Evolutionary conservation across 2,797 vertebrate species (phyloP).

Genomic region (Pampus argenteus): DNA sequence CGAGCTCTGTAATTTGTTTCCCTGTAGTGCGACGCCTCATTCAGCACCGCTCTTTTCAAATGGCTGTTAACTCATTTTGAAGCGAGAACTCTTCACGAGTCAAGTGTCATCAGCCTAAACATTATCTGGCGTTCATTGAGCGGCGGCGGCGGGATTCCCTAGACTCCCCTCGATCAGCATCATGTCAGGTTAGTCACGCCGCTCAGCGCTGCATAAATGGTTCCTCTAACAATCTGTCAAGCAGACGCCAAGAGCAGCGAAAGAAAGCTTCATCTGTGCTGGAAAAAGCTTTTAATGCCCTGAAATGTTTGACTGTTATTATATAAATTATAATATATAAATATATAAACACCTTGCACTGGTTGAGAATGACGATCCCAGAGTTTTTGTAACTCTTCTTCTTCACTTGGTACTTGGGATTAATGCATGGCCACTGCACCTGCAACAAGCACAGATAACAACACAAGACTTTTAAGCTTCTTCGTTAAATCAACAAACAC

Average conservation of each 20-base stretch:
- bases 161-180: slow-evolving; percentile 5
- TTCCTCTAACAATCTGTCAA: slow-evolving; percentile 29
- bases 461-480: not conserved
- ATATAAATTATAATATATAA: no score
- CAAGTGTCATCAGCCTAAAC: slow-evolving; percentile 50
- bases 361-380: slow-evolving; percentile 95
- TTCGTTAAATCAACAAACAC: no score
- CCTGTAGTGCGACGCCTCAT: not conserved
- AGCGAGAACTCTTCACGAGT: not conserved
- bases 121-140: slow-evolving; percentile 19
- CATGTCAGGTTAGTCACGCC: slow-evolving; percentile 36
- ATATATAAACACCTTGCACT: slow-evolving; percentile 91
- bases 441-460: slow-evolving; percentile 22
- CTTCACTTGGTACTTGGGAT: slow-evolving; percentile 96
- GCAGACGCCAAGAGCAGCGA: not conserved
- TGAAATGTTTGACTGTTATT: not conserved
- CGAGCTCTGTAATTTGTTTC: slow-evolving; percentile 10
- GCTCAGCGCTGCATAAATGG: slow-evolving; percentile 24
- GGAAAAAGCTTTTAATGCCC: not conserved
- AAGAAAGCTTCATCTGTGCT: not conserved
- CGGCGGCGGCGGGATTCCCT: slow-evolving; percentile 22
- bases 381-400: slow-evolving; percentile 99
- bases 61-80: not conserved
- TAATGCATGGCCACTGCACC: slow-evolving; percentile 94
- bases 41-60: not conserved